phyloP scores from a whole-genome alignment of 2,888 invertebrate genomes.

The Caenorhabditis japonica region DNA sequence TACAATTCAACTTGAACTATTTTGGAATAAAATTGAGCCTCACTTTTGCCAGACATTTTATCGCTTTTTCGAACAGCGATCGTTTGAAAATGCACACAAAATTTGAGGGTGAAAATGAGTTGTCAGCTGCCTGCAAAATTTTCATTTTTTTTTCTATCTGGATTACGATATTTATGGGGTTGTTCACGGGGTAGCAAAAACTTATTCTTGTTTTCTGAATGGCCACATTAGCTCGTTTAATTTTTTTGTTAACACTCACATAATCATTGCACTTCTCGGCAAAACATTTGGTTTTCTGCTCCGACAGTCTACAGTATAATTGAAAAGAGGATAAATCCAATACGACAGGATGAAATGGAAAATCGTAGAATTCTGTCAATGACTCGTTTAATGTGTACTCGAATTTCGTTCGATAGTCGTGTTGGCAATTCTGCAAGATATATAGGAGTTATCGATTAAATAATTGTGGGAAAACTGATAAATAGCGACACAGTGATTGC shows the following conservation, averaged over 20 bases:
- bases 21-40: constrained; percentile 9
- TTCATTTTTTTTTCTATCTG: no score
- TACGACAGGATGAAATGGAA: constrained; percentile 75
- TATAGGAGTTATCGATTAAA: no score
- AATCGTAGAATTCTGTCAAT: constrained; percentile 73
- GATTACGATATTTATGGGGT: no score
- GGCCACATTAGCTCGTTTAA: no score
- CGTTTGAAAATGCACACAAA: constrained; percentile 74
- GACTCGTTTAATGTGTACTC: constrained; percentile 70
- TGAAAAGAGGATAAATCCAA: constrained; percentile 68
- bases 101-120: constrained; percentile 75
- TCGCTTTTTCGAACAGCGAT: constrained; percentile 56
- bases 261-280: constrained; percentile 71
- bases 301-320: constrained; percentile 72
- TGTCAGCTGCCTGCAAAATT: constrained; percentile 67
- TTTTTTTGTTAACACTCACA: no score
- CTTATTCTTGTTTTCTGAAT: no score
- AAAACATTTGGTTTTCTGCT: constrained; percentile 73
- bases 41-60: constrained; percentile 46
- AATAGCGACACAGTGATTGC: background rate
- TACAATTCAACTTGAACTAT: background rate
- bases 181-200: no score
- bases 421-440: constrained; percentile 72
- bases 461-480: no score
- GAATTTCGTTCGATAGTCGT: constrained; percentile 69